Evolutionary conservation across 1,140 invertebrate genomes (phyloP).

Genomic region (roundworm (Caenorhabditis elegans)): WBcel235 BX284606.5:14764501-14765000

Average conservation of each 20-base stretch:
- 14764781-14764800: too few species aligned
- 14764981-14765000: constrained; percentile 69
- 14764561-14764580: not conserved
- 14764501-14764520: constrained; percentile 15
- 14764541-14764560: not conserved
- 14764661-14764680: too few species aligned
- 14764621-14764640: too few species aligned
- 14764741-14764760: too few species aligned
- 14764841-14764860: constrained; percentile 32
- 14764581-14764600: too few species aligned
- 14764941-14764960: constrained; percentile 67
- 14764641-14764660: too few species aligned
- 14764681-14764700: not conserved
- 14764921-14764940: constrained; percentile 72
- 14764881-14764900: constrained; percentile 70
- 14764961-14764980: constrained; percentile 62
- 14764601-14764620: too few species aligned
- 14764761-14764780: too few species aligned
- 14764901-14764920: constrained; percentile 71
- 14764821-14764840: too few species aligned
- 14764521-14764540: not conserved
- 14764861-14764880: constrained; percentile 12
- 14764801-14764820: too few species aligned
- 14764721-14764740: too few species aligned
- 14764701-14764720: too few species aligned